Conservation (phyloP, 2,888 invertebrate species). For the Eupithecia subumbrata region DNA sequence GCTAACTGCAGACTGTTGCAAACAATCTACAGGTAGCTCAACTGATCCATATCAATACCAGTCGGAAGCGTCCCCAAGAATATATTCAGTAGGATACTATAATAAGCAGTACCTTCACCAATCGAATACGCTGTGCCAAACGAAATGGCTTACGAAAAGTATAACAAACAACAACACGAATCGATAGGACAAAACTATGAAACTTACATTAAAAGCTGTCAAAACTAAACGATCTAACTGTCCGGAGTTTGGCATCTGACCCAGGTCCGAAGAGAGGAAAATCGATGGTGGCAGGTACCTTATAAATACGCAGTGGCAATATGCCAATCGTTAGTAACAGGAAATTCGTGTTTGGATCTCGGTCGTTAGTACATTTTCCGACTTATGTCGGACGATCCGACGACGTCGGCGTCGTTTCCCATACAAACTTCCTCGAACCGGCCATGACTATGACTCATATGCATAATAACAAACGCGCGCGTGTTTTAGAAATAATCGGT, state of each 20-base stretch:
- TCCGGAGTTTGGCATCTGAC: slow-evolving; percentile 42
- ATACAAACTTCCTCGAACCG: not conserved
- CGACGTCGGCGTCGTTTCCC: not conserved
- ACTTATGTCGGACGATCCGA: not conserved
- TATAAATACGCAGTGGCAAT: slow-evolving; percentile 44
- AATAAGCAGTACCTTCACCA: too few relatives aligned
- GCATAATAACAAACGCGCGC: not conserved
- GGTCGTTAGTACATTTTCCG: slow-evolving; percentile 27
- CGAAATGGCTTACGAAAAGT: not conserved
- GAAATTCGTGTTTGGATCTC: slow-evolving; percentile 35
- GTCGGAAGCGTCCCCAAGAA: too few relatives aligned
- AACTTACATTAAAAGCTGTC: slow-evolving; percentile 29
- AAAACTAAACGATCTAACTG: slow-evolving; percentile 32
- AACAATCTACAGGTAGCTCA: too few relatives aligned
- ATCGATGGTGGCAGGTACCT: slow-evolving; percentile 43
- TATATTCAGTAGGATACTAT: too few relatives aligned
- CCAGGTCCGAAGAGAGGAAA: slow-evolving; percentile 33
- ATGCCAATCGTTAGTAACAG: slow-evolving; percentile 41
- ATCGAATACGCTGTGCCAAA: not conserved
- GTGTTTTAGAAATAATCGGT: not conserved
- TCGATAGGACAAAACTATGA: slow-evolving; percentile 7
- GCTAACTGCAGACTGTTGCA: too few relatives aligned
- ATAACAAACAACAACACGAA: not conserved
- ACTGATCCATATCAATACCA: too few relatives aligned
- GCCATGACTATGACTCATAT: too few relatives aligned